These are phyloP conservation scores for Hemaris fuciformis DNA, from an alignment of 2,888 invertebrate genomes.

Conservation along the genomic window DNA sequence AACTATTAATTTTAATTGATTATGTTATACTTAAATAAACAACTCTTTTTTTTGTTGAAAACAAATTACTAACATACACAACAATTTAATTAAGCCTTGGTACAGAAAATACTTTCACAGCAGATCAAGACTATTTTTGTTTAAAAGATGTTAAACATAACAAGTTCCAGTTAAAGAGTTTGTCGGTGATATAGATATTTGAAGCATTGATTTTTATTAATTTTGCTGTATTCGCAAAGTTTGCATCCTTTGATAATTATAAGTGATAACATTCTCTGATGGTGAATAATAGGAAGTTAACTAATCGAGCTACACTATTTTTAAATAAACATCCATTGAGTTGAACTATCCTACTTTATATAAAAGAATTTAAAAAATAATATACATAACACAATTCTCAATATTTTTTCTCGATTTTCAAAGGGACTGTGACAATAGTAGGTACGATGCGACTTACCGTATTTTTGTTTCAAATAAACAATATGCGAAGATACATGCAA, in stretches of 20 bases:
- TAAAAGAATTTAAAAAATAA: no score
- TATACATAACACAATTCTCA: no score
- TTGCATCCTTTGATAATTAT: conserved; percentile 44
- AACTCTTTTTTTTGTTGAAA: not conserved
- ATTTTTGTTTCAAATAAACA: conserved; percentile 1
- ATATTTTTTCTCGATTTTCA: no score
- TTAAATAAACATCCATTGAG: no score
- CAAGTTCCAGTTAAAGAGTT: no score
- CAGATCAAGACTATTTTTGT: no score
- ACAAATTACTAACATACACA: no score
- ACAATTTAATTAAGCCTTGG: no score
- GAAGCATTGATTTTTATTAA: not conserved
- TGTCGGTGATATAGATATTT: not conserved
- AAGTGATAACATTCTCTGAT: conserved; percentile 40
- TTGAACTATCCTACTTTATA: no score
- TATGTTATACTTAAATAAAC: not conserved
- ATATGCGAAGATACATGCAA: not conserved
- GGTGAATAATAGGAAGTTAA: conserved; percentile 24
- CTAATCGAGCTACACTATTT: conserved; percentile 20
- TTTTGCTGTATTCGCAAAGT: conserved; percentile 37
- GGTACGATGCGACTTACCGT: not conserved
- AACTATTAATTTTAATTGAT: not conserved
- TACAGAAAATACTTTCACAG: no score
- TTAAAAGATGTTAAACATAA: no score
- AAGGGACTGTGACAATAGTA: no score